Evolutionary conservation across 2,113 vertebrate genomes (phyloP), one percentile per base, ranked within the genome.

Genomic region (Paracanthobrama guichenoti): DNA sequence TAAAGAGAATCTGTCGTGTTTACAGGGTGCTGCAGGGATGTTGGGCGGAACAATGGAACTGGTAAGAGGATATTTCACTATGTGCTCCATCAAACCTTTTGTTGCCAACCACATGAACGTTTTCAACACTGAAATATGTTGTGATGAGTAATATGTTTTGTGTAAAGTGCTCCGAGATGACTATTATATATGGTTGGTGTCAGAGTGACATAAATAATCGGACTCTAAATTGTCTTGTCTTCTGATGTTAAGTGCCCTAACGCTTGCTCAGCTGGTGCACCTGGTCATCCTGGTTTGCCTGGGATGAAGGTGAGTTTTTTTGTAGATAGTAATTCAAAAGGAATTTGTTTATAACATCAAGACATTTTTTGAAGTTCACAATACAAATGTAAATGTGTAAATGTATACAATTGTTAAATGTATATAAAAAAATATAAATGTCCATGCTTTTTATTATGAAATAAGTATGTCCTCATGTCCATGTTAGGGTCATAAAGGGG

Each of bases 401-500:
- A 18, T 35, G 39, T 20, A 35, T 10, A 4, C 13, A 55, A 20
- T 35, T 4, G 10, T 35, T 10, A 10, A 31, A 62, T 35, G 18
- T 18, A 35, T 16, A 64, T 64, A 3, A 10, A 53, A 14, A 22
- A 22, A 26, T 24, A 24, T 39, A 28, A 20, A 62, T n/a, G 59
- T 12, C 9, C 59, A 24, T 62, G 59, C 59, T 26, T 26, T 50
- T 50, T 50, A 50, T 4, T 2, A 64, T 64, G 3, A 20, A 62
- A 39, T 55, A 55, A 48, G 39, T 46, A 48, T 9, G 13, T 28
- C 59, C 66, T 55, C 2, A n/a, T 66, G 31, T 71, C 31, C 22
- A 42, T 90, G 91, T 4, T 73, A 99, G 98, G 98, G 98, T 24
- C 97, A 99, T 86, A 99, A 99, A 94, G 98, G 98, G 55, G 94